phyloP scores from a whole-genome alignment of 2,888 invertebrate genomes.

The Caenorhabditis uteleia region DNA sequence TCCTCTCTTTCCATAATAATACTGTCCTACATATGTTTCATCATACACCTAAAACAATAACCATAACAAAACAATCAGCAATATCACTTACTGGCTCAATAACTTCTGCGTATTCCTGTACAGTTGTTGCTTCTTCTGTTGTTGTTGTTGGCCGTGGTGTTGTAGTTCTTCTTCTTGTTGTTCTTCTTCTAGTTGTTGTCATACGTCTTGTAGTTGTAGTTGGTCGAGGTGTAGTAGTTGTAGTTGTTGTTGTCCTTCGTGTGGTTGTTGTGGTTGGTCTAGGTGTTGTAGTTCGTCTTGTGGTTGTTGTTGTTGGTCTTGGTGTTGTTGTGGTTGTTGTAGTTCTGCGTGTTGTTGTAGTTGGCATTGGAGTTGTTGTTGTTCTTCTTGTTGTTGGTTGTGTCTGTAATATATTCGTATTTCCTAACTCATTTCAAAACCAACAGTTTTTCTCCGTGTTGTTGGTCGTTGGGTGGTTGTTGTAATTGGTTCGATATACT shows the following conservation, averaged over 20 bases:
- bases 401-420: constrained; percentile 19
- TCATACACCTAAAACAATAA: constrained; percentile 28
- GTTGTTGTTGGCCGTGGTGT: not conserved
- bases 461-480: constrained; percentile 26
- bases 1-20: constrained; percentile 41
- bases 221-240: constrained; percentile 12
- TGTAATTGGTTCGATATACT: constrained; percentile 20
- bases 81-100: not conserved
- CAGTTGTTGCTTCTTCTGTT: not conserved
- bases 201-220: constrained; percentile 8
- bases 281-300: not conserved
- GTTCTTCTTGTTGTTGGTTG: constrained; percentile 15
- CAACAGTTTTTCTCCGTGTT: constrained; percentile 10
- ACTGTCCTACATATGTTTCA: constrained; percentile 40
- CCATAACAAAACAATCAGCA: too few species aligned
- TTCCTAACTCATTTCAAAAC: too few species aligned
- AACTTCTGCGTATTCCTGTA: not conserved
- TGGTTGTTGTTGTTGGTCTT: too few species aligned
- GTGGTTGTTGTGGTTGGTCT: not conserved
- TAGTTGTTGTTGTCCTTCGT: constrained; percentile 10
- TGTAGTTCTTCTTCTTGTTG: not conserved
- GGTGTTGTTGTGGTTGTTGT: constrained; percentile 13
- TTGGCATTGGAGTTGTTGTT: constrained; percentile 10
- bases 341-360: constrained; percentile 8
- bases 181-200: constrained; percentile 11